These are phyloP conservation scores for Enteromius paludinosus DNA, from an alignment of 2,797 vertebrate genomes.

Conservation along the genomic window DNA sequence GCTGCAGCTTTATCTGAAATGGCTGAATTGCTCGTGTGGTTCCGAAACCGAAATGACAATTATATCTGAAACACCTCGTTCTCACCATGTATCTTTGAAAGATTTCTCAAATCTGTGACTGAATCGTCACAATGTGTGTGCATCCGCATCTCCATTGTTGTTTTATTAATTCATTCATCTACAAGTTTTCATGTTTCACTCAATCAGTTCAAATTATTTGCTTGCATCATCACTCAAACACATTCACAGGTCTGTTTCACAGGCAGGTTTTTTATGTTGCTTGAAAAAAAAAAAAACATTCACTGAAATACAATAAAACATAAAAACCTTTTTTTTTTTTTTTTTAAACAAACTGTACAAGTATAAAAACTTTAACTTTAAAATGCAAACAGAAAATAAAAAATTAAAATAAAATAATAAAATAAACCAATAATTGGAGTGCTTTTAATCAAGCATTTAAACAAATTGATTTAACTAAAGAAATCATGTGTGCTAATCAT, in stretches of 20 bases:
- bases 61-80: neutral
- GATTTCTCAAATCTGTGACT: neutral
- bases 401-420: neutral
- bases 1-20: conserved; percentile 9
- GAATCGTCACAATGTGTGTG: neutral
- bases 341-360: neutral
- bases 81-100: neutral
- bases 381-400: neutral
- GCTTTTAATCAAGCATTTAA: neutral
- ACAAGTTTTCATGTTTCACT: neutral
- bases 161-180: neutral
- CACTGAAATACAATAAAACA: neutral
- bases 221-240: neutral
- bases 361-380: neutral
- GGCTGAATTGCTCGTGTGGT: conserved; percentile 13
- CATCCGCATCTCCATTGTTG: no score
- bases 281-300: neutral
- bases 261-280: neutral
- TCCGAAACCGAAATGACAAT: conserved; percentile 1
- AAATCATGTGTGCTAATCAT: neutral
- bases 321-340: neutral
- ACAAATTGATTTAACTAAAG: neutral
- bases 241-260: neutral
- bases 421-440: neutral
- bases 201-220: neutral